Percentiles rank a stretch among this genome's conserved stretches.
Evolutionary conservation across 2,888 invertebrate species (phyloP).

Genomic region (Alentia gelatinosa): DNA sequence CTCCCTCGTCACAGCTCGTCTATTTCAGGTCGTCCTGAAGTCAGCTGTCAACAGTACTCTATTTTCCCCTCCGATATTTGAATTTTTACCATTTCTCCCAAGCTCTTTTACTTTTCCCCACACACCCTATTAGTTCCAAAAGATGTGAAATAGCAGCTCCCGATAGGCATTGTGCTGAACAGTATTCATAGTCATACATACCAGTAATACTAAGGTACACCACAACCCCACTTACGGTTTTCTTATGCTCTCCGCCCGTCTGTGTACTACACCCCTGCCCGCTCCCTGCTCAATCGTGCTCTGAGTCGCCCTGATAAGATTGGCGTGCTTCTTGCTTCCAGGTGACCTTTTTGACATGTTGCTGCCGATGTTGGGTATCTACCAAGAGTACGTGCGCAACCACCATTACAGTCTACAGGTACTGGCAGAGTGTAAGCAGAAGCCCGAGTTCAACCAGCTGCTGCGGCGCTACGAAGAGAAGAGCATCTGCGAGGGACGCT

Average conservation of each 20-base stretch:
- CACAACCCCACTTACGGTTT: neutral
- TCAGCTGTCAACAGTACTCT: neutral
- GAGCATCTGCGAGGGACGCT: slow-evolving; percentile 90
- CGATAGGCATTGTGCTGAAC: neutral
- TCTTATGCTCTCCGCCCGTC: neutral
- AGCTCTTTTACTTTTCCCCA: neutral
- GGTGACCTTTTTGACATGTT: slow-evolving; percentile 97
- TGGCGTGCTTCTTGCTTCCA: slow-evolving; percentile 79
- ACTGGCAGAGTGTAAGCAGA: slow-evolving; percentile 94
- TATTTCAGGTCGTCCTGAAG: neutral
- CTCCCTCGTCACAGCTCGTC: neutral
- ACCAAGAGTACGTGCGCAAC: slow-evolving; percentile 96
- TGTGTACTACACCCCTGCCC: neutral
- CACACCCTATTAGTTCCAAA: neutral
- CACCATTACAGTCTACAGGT: slow-evolving; percentile 95
- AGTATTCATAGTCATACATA: neutral
- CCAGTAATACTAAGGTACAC: slow-evolving; percentile 3
- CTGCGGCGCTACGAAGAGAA: slow-evolving; percentile 91
- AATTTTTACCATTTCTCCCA: too few relatives aligned
- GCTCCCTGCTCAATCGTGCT: neutral
- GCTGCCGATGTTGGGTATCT: slow-evolving; percentile 95
- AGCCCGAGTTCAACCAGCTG: slow-evolving; percentile 88
- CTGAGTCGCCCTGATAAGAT: neutral
- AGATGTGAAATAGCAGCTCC: neutral
- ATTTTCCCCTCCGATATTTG: neutral